These are phyloP conservation scores for Cherax quadricarinatus DNA, from an alignment of 1,140 invertebrate species.

Conservation along the genomic window DNA sequence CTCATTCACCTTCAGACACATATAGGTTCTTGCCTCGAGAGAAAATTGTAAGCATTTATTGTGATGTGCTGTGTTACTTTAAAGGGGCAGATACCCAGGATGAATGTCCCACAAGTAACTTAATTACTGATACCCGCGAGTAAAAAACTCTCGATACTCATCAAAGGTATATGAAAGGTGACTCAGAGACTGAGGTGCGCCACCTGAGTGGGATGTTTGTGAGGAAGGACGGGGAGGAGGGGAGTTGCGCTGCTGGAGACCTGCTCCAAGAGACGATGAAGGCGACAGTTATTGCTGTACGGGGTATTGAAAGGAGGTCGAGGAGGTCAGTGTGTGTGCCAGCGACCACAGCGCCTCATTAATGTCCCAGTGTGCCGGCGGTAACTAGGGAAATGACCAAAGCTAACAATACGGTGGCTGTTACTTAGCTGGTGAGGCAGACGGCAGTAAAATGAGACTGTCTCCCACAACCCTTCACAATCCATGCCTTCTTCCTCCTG, in stretches of 20 bases:
- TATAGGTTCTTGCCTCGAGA: no score
- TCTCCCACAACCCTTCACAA: background rate
- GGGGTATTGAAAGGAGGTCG: background rate
- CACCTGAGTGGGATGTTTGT: no score
- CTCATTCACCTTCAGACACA: no score
- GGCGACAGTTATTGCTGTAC: conserved; percentile 2
- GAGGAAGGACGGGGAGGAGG: no score
- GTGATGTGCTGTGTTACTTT: no score
- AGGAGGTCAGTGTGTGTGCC: background rate
- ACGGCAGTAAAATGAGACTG: background rate
- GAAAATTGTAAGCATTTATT: no score
- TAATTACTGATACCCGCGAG: no score
- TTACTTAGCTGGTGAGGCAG: background rate
- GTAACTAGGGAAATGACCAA: conserved; percentile 10
- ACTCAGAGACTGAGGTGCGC: no score
- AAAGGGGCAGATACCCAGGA: no score
- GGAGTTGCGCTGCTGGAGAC: background rate
- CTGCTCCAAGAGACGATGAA: background rate
- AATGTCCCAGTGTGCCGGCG: background rate
- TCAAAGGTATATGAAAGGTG: no score
- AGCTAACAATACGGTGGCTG: conserved; percentile 23
- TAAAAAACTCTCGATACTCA: no score
- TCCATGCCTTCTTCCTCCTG: background rate
- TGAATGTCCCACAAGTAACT: no score
- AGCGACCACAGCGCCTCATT: conserved; percentile 8